Evolutionary conservation across 2,797 vertebrate genomes (phyloP).

Genomic region (Rhincodon typus): DNA sequence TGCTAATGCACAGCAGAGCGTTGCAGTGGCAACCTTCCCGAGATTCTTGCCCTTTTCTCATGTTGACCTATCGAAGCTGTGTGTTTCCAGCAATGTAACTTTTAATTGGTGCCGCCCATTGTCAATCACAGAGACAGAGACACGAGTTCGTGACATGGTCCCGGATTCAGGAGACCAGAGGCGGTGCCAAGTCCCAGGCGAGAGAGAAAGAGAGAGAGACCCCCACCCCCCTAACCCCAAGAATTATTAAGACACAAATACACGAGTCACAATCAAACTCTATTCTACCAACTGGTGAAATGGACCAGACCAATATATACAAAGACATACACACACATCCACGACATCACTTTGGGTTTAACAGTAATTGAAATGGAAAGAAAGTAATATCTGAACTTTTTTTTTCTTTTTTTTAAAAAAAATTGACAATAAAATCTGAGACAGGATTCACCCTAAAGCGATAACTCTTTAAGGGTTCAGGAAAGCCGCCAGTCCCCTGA

Average conservation of each 20-base stretch:
- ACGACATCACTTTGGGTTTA: neutral
- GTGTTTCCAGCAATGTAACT: neutral
- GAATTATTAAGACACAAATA: neutral
- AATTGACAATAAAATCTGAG: constrained; percentile 2
- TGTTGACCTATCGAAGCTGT: too few species aligned
- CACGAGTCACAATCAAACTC: neutral
- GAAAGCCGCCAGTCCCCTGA: neutral
- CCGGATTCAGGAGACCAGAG: neutral
- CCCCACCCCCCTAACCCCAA: neutral
- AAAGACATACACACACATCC: neutral
- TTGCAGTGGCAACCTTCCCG: neutral
- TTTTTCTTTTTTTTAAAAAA: neutral
- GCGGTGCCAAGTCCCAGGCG: neutral
- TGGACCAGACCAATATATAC: neutral
- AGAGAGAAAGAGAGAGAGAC: neutral
- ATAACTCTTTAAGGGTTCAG: neutral
- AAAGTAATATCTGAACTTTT: neutral
- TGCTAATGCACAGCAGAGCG: neutral
- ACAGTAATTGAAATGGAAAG: constrained; percentile 4
- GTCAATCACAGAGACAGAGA: neutral
- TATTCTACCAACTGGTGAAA: neutral
- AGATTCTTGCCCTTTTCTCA: neutral
- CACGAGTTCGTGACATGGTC: neutral
- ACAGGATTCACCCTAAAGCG: constrained; percentile 1
- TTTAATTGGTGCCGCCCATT: neutral